phyloP scores from a whole-genome alignment of 2,888 invertebrate genomes.

The Myopa testacea region DNA sequence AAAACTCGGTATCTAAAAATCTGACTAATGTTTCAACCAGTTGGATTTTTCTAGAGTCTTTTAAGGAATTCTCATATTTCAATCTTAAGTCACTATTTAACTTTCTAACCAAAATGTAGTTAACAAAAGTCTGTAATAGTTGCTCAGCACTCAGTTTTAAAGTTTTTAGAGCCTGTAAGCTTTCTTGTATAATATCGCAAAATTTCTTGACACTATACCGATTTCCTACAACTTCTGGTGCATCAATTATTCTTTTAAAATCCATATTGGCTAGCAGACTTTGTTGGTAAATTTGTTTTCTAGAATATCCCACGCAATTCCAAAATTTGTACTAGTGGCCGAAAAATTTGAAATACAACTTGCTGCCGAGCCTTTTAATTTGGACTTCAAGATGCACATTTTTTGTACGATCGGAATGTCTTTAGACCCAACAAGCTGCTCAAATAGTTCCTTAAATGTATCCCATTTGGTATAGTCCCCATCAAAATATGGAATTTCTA shows the following conservation, averaged over 20 bases:
- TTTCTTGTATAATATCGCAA: neutral
- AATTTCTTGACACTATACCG: no score
- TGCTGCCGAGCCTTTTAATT: slow-evolving; percentile 1
- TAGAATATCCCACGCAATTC: neutral
- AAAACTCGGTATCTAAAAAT: no score
- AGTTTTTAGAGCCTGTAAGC: neutral
- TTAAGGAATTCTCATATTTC: neutral
- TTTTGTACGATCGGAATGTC: neutral
- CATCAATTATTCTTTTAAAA: neutral
- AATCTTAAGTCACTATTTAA: neutral
- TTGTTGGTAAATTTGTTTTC: neutral
- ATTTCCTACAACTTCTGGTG: no score
- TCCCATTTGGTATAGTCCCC: slow-evolving; percentile 1
- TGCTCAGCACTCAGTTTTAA: neutral
- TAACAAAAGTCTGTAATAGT: neutral
- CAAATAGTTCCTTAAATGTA: slow-evolving; percentile 12
- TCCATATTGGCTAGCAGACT: neutral
- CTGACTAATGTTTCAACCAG: neutral
- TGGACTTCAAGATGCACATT: neutral
- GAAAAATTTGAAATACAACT: neutral
- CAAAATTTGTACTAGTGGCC: slow-evolving; percentile 15
- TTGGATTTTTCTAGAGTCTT: neutral
- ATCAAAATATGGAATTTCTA: slow-evolving; percentile 16
- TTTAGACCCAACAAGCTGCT: slow-evolving; percentile 3
- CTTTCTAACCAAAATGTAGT: neutral